Evolutionary conservation across 2,888 invertebrate genomes (phyloP).

Genomic region (Coelopa pilipes): DNA sequence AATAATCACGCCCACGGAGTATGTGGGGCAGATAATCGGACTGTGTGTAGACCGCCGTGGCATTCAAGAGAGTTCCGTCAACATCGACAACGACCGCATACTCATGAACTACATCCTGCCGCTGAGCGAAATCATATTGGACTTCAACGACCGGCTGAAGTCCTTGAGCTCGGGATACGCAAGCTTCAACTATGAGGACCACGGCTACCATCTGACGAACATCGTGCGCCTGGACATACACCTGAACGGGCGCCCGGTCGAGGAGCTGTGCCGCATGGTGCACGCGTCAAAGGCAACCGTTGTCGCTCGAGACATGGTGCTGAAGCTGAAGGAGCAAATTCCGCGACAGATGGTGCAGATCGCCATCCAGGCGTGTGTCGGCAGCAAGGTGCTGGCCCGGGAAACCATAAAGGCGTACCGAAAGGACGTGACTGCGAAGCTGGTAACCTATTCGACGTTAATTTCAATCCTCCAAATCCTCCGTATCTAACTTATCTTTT

Average conservation of each 20-base stretch:
- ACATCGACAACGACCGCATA: slow-evolving; percentile 85
- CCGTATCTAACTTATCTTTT: slow-evolving; percentile 19
- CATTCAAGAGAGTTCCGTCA: slow-evolving; percentile 71
- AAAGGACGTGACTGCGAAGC: slow-evolving; percentile 94
- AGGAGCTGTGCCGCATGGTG: slow-evolving; percentile 86
- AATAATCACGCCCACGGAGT: slow-evolving; percentile 85
- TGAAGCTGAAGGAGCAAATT: slow-evolving; percentile 83
- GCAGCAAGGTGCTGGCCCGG: slow-evolving; percentile 82
- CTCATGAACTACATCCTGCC: slow-evolving; percentile 88
- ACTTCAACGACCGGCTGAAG: slow-evolving; percentile 94
- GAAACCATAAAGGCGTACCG: slow-evolving; percentile 87
- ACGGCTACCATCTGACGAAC: slow-evolving; percentile 81
- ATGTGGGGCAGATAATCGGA: slow-evolving; percentile 76
- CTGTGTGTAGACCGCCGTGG: slow-evolving; percentile 83
- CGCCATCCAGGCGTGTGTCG: slow-evolving; percentile 85
- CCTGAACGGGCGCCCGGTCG: slow-evolving; percentile 82
- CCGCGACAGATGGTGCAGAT: slow-evolving; percentile 90
- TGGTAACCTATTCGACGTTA: slow-evolving; percentile 71
- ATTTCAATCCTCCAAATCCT: too few relatives aligned
- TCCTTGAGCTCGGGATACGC: slow-evolving; percentile 93
- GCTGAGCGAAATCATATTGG: slow-evolving; percentile 91
- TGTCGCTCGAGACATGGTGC: slow-evolving; percentile 76
- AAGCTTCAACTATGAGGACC: slow-evolving; percentile 92
- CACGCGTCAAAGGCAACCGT: slow-evolving; percentile 76
- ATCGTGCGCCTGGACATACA: slow-evolving; percentile 79